Conservation (phyloP, 2,888 invertebrate genomes). For the Calameuta pallipes region DNA sequence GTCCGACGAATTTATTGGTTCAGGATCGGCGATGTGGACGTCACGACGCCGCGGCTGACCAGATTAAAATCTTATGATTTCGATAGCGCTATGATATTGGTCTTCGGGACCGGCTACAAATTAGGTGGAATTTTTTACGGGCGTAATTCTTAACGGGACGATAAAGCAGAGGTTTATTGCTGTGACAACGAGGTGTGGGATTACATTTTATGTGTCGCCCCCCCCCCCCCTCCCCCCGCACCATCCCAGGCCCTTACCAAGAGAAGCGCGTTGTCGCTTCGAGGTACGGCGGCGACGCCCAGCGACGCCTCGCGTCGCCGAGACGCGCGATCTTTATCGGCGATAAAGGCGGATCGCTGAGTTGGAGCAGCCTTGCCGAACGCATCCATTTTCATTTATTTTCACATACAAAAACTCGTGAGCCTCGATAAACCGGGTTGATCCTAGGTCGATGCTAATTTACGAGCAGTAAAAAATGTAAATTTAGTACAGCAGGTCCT, state of each 20-base stretch:
- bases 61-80: constrained; percentile 4
- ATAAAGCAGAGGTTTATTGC: constrained; percentile 40
- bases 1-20: too few species aligned
- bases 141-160: constrained; percentile 29
- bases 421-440: constrained; percentile 4
- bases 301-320: not conserved
- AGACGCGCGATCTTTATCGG: constrained; percentile 37
- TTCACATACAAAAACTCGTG: not conserved
- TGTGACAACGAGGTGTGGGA: constrained; percentile 33
- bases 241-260: not conserved
- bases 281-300: not conserved
- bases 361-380: not conserved
- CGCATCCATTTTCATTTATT: not conserved
- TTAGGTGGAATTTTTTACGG: constrained; percentile 35
- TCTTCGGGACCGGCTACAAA: constrained; percentile 24
- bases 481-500: constrained; percentile 14
- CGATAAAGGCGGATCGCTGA: constrained; percentile 31
- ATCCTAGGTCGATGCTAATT: constrained; percentile 15
- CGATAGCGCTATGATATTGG: constrained; percentile 12
- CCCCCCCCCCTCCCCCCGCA: constrained; percentile 20
- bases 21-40: too few species aligned
- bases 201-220: constrained; percentile 38
- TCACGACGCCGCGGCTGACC: not conserved
- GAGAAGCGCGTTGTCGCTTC: not conserved
- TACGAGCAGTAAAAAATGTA: constrained; percentile 32